Evolutionary conservation across 2,797 vertebrate species (phyloP).

Genomic region (Argentina silus): DNA sequence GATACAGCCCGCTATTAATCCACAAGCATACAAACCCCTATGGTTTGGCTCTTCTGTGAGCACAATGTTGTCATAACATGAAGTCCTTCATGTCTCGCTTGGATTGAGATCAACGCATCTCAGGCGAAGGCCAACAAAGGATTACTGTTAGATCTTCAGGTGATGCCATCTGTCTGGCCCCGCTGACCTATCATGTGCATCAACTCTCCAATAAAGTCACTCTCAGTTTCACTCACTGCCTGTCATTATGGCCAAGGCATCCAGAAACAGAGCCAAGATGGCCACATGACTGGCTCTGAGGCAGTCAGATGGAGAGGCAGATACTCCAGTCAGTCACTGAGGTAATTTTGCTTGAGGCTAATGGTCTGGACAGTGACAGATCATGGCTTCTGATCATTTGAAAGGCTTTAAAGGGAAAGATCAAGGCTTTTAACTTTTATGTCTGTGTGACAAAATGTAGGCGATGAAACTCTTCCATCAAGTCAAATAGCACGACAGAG

Average conservation of each 20-base stretch:
- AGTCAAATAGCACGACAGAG: background rate
- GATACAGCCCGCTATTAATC: no score
- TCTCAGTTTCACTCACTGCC: slow-evolving; percentile 1
- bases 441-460: no score
- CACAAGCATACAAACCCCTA: background rate
- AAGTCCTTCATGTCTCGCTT: slow-evolving; percentile 17
- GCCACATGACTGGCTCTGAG: slow-evolving; percentile 1
- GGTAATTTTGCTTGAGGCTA: background rate
- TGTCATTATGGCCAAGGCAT: background rate
- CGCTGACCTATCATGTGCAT: slow-evolving; percentile 18
- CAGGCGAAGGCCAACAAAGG: slow-evolving; percentile 18
- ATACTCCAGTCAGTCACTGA: slow-evolving; percentile 9
- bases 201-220: slow-evolving; percentile 16
- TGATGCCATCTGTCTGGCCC: slow-evolving; percentile 20
- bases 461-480: no score
- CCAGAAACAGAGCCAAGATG: slow-evolving; percentile 9
- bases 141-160: slow-evolving; percentile 21
- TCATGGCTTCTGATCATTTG: slow-evolving; percentile 10
- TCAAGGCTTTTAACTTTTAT: slow-evolving; percentile 18
- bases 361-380: slow-evolving; percentile 7
- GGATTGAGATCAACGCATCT: slow-evolving; percentile 22
- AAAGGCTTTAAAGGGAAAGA: slow-evolving; percentile 17
- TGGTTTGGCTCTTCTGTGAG: background rate
- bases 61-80: slow-evolving; percentile 28
- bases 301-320: slow-evolving; percentile 5